These are phyloP conservation scores for Bimastos eiseni DNA, from an alignment of 2,888 invertebrate genomes.

Conservation along the genomic window DNA sequence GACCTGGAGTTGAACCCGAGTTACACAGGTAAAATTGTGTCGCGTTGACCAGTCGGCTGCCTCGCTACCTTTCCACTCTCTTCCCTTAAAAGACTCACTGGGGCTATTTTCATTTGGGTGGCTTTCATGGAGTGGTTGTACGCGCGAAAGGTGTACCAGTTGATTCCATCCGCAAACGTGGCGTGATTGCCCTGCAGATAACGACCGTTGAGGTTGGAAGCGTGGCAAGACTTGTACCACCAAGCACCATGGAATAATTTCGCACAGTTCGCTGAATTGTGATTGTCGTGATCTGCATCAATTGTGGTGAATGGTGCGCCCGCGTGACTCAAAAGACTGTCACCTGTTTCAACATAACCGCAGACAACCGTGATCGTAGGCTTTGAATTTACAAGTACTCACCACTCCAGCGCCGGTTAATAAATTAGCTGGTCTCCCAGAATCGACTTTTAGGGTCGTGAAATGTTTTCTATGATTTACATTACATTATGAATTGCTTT, in stretches of 20 bases:
- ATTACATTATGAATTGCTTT: too few species aligned
- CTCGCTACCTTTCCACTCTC: background rate
- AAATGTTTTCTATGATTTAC: too few species aligned
- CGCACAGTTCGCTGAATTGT: constrained; percentile 21
- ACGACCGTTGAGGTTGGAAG: constrained; percentile 34
- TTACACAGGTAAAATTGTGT: too few species aligned
- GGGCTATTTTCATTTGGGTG: constrained; percentile 23
- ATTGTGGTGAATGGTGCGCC: constrained; percentile 27
- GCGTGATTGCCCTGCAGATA: constrained; percentile 32
- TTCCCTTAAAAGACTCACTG: background rate
- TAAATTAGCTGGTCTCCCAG: too few species aligned
- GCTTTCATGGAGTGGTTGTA: constrained; percentile 28
- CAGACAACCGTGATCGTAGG: too few species aligned
- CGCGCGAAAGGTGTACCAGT: constrained; percentile 16
- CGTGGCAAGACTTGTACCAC: constrained; percentile 35
- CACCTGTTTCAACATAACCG: constrained; percentile 31
- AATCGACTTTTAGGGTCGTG: too few species aligned
- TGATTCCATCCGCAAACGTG: constrained; percentile 32
- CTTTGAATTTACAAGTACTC: too few species aligned
- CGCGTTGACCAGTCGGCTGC: background rate
- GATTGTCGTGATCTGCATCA: constrained; percentile 29
- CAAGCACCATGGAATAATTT: constrained; percentile 31
- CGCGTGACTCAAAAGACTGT: constrained; percentile 24
- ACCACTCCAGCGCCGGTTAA: too few species aligned
- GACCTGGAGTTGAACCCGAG: background rate